Conservation (phyloP, 2,797 vertebrate genomes). For the Xiphorhynchus erythropygius region DNA sequence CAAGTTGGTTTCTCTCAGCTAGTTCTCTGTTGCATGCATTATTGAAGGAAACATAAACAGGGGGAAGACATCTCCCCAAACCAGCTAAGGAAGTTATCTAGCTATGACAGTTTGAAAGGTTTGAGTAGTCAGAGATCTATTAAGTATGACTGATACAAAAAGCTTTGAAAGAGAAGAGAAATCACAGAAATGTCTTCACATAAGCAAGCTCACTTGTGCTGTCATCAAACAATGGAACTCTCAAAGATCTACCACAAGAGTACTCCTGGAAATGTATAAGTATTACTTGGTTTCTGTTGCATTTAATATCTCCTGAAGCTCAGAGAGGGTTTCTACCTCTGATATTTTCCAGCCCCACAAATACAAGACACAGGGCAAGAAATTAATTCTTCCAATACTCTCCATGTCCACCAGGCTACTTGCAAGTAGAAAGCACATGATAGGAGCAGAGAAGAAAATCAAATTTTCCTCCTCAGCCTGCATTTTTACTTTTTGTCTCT, state of each 20-base stretch:
- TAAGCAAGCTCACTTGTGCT: background rate
- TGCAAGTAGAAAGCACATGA: background rate
- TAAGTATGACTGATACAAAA: background rate
- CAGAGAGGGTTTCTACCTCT: background rate
- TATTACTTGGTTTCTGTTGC: background rate
- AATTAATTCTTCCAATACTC: background rate
- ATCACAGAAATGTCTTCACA: background rate
- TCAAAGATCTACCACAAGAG: background rate
- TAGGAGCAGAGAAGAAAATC: background rate
- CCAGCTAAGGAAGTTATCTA: background rate
- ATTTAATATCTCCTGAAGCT: background rate
- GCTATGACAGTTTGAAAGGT: background rate
- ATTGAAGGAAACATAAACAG: background rate
- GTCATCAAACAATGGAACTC: background rate
- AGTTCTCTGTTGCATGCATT: background rate
- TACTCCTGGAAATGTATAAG: background rate
- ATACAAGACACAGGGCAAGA: background rate
- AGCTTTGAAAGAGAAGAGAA: background rate
- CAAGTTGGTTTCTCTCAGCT: background rate
- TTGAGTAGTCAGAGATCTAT: background rate
- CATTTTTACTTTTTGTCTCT: background rate
- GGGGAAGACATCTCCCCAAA: background rate
- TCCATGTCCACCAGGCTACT: background rate
- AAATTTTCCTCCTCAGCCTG: background rate
- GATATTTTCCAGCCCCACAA: background rate